A percentile compares a stretch with the other conserved stretches of the same genome.
These are phyloP conservation scores for Pristiophorus japonicus DNA, from an alignment of 2,113 vertebrate species.

Conservation along the genomic window DNA sequence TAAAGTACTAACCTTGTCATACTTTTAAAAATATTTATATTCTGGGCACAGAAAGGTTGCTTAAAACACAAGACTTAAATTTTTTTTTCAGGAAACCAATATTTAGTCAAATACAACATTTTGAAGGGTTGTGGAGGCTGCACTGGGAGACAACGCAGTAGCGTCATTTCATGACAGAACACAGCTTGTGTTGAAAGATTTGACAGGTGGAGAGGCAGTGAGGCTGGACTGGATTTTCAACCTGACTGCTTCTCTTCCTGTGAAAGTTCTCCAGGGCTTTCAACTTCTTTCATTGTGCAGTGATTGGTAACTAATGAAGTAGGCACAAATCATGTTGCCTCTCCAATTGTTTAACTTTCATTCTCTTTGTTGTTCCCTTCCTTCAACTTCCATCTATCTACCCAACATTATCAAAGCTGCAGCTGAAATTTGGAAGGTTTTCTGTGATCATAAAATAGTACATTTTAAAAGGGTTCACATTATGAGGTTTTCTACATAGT, in stretches of 20 bases:
- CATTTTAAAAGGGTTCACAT: background rate
- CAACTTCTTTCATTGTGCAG: conserved; percentile 7
- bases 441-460: background rate
- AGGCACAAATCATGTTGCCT: background rate
- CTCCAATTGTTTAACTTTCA: background rate
- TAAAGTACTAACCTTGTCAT: background rate
- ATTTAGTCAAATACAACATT: background rate
- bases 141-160: background rate
- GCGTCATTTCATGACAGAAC: conserved; percentile 24
- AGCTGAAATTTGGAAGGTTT: background rate
- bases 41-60: background rate
- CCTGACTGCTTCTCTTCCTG: conserved; percentile 30
- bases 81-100: background rate
- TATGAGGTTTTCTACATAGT: background rate
- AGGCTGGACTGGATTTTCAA: conserved; percentile 32
- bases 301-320: conserved; percentile 31
- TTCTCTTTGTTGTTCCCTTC: background rate
- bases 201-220: conserved; percentile 27
- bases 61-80: background rate
- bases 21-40: conserved; percentile 6
- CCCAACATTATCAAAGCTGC: background rate
- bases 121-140: background rate
- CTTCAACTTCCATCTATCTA: background rate
- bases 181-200: conserved; percentile 27
- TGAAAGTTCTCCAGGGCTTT: conserved; percentile 15